A percentile compares a stretch with the other conserved stretches of the same genome.
Evolutionary conservation across 1,140 invertebrate genomes (phyloP).

Genomic region (Neodiprion pinetum): DNA sequence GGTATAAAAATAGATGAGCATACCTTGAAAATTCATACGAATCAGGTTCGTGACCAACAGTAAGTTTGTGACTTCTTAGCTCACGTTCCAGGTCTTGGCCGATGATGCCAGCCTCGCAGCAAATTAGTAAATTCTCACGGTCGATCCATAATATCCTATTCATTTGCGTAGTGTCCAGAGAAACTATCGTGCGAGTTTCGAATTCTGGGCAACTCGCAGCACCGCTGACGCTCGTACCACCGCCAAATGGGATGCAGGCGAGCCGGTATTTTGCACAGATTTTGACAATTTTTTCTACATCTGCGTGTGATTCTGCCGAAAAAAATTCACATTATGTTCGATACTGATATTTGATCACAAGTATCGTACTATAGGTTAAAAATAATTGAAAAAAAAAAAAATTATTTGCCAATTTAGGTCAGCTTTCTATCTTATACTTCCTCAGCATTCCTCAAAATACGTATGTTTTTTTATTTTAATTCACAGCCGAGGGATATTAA

Average conservation of each 20-base stretch:
- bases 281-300: conserved; percentile 83
- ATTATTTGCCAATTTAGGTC: too few species aligned
- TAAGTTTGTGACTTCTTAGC: conserved; percentile 74
- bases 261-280: conserved; percentile 78
- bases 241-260: conserved; percentile 95
- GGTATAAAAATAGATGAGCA: neutral
- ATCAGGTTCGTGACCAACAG: conserved; percentile 95
- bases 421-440: neutral
- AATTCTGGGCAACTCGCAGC: conserved; percentile 84
- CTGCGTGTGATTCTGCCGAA: conserved; percentile 72
- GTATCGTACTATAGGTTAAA: neutral
- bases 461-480: too few species aligned
- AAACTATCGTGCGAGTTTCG: conserved; percentile 86
- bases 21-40: conserved; percentile 94
- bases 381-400: too few species aligned
- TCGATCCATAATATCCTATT: conserved; percentile 95
- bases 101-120: conserved; percentile 90
- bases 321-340: conserved; percentile 17
- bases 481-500: too few species aligned
- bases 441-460: too few species aligned
- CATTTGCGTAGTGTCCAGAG: conserved; percentile 96
- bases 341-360: neutral
- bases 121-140: conserved; percentile 83
- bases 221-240: conserved; percentile 95
- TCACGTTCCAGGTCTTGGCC: conserved; percentile 92